Evolutionary conservation across 2,113 vertebrate genomes (phyloP).

Genomic region (Turnix velox): DNA sequence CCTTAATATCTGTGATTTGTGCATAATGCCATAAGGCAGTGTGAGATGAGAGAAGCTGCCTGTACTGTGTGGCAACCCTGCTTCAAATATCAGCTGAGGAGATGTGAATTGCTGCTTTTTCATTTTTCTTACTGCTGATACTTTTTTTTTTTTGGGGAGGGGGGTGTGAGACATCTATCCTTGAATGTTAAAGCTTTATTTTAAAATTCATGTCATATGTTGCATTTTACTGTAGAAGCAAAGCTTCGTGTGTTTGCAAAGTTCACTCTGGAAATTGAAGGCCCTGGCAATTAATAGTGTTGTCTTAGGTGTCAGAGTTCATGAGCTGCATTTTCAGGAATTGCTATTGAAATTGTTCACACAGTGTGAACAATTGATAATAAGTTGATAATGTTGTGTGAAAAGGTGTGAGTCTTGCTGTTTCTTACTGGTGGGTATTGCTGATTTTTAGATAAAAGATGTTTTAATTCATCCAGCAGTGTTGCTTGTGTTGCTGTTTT

Average conservation of each 20-base stretch:
- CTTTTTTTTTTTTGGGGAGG: not conserved
- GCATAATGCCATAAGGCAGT: not conserved
- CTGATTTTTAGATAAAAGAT: not conserved
- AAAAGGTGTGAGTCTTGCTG: not conserved
- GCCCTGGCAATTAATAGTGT: constrained; percentile 25
- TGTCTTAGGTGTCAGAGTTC: not conserved
- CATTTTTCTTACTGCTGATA: not conserved
- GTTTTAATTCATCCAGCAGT: not conserved
- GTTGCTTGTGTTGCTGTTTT: not conserved
- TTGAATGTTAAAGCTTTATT: not conserved
- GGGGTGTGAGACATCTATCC: not conserved
- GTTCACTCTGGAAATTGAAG: constrained; percentile 31
- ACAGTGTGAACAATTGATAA: not conserved
- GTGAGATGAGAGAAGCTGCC: not conserved
- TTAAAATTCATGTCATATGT: not conserved
- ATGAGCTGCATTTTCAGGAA: not conserved
- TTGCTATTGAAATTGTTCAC: not conserved
- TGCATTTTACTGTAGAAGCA: not conserved
- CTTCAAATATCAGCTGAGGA: not conserved
- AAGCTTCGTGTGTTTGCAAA: constrained; percentile 20
- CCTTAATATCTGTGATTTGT: not conserved
- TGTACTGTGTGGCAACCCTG: not conserved
- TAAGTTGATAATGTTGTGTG: not conserved
- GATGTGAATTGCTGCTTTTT: not conserved
- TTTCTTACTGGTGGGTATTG: not conserved